phyloP scores from a whole-genome alignment of 2,888 invertebrate genomes.

The Troides helena region DNA sequence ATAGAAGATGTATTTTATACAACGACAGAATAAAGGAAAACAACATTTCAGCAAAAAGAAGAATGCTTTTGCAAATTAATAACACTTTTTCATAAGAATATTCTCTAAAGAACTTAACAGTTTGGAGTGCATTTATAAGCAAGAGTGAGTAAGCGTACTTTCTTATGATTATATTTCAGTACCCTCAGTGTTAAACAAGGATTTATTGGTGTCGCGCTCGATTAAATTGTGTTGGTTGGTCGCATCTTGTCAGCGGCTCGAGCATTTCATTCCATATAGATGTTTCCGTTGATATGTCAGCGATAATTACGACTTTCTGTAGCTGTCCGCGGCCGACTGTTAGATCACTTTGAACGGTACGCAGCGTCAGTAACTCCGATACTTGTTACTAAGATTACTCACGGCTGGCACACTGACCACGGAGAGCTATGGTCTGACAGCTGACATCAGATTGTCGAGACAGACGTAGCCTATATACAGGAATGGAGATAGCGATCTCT shows the following conservation, averaged over 20 bases:
- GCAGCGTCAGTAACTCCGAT: conserved; percentile 43
- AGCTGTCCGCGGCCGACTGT: conserved; percentile 29
- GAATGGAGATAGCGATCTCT: conserved; percentile 19
- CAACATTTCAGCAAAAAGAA: no score
- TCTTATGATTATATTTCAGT: conserved; percentile 21
- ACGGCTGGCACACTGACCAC: conserved; percentile 63
- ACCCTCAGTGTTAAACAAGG: conserved; percentile 30
- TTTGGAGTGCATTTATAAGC: no score
- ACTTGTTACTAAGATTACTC: conserved; percentile 50
- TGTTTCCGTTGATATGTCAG: conserved; percentile 25
- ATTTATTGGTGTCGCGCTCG: conserved; percentile 34
- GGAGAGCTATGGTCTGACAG: conserved; percentile 49
- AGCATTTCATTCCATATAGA: conserved; percentile 12
- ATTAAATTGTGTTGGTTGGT: conserved; percentile 27
- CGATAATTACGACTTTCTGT: conserved; percentile 25
- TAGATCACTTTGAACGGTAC: conserved; percentile 42
- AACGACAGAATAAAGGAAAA: no score
- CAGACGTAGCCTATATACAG: conserved; percentile 27
- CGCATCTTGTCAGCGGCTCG: conserved; percentile 3
- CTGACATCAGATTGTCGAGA: conserved; percentile 48
- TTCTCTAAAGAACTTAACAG: no score
- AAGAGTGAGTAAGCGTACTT: no score
- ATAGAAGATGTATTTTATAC: no score
- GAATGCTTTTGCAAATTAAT: no score
- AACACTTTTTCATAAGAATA: no score